Evolutionary conservation across 2,888 invertebrate species (phyloP), one percentile per base, ranked within the genome.

Genomic region (Drosophila eohydei): DNA sequence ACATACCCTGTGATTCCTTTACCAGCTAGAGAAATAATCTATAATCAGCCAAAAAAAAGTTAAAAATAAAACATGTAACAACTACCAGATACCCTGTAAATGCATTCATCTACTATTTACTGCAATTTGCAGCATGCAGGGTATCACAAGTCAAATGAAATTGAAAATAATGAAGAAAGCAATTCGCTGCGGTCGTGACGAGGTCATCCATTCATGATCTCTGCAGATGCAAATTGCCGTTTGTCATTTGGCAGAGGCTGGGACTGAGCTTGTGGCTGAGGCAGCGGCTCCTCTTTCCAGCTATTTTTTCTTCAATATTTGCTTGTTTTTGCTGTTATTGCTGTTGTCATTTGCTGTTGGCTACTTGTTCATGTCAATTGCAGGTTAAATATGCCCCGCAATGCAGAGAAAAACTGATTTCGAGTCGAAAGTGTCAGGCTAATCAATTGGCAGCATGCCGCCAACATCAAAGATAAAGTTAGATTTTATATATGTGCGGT

Each of bases 131-230:
- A n/a, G 8, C 46, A 30, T 57, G 14, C 38, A 56, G 58, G 58
- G 43, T 52, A 63, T 30, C 34, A 64, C 80, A 48, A 52, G 57
- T 32, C 65, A 80, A 89, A 83, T 66, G 69, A 78, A 86, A 83
- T 78, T 68, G 71, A 81, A 83, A 87, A 83, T 84, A 80, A 88
- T 88, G 84, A 91, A 91, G 88, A 91, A 91, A 91, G 90, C 88
- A 82, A 87, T 83, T 74, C 78, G 52, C 58, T 71, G 60, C 12
- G 50, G 62, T 88, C 91, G 90, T 90, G 91, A 88, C 90, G 90
- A 91, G 91, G 90, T 91, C 91, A 91, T 88, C 90, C 91, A 91
- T 88, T 90, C 80, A 64, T 60, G 89, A 89, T 89, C 78, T 50
- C 0, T 68, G 62, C 70, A 78, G 66, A 66, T 75, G 78, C 83